Evolutionary conservation across 2,888 invertebrate species (phyloP).

Genomic region (Carterocephalus palaemon): DNA sequence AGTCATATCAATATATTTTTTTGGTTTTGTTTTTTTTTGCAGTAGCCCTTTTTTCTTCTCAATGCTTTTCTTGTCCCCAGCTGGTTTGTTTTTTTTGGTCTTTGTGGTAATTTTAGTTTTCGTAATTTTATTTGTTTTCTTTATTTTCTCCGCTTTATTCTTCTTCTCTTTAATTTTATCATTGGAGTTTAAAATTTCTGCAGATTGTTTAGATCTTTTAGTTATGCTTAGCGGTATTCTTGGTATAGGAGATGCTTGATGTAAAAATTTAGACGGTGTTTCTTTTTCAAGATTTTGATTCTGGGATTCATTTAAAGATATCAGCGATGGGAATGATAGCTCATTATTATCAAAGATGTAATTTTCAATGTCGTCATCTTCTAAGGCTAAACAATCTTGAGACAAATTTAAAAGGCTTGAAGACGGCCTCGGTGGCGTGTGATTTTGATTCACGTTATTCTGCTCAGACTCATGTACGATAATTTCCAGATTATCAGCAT

Average conservation of each 20-base stretch:
- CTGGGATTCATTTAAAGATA: constrained; percentile 28
- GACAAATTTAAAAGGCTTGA: constrained; percentile 23
- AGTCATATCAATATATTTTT: constrained; percentile 21
- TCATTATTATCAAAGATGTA: constrained; percentile 28
- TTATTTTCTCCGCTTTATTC: constrained; percentile 23
- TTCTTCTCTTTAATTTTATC: constrained; percentile 23
- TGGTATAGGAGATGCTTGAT: constrained; percentile 25
- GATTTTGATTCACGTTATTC: constrained; percentile 20
- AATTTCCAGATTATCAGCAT: constrained; percentile 15
- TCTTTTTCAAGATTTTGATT: constrained; percentile 24
- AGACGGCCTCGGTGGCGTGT: constrained; percentile 17
- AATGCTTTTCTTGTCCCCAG: constrained; percentile 25
- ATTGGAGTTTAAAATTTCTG: constrained; percentile 22
- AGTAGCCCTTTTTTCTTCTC: constrained; percentile 24
- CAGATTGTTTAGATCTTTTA: constrained; percentile 25
- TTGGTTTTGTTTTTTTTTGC: constrained; percentile 22
- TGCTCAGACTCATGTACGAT: constrained; percentile 25
- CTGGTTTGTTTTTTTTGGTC: constrained; percentile 27
- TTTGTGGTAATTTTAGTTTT: constrained; percentile 18
- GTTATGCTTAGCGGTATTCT: constrained; percentile 24
- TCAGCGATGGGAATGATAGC: constrained; percentile 27
- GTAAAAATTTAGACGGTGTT: constrained; percentile 26
- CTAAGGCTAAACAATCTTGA: constrained; percentile 26
- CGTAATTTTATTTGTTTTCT: constrained; percentile 25
- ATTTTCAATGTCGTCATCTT: constrained; percentile 25